Evolutionary conservation across 2,797 vertebrate species (phyloP).

Genomic region (Poecilia picta): DNA sequence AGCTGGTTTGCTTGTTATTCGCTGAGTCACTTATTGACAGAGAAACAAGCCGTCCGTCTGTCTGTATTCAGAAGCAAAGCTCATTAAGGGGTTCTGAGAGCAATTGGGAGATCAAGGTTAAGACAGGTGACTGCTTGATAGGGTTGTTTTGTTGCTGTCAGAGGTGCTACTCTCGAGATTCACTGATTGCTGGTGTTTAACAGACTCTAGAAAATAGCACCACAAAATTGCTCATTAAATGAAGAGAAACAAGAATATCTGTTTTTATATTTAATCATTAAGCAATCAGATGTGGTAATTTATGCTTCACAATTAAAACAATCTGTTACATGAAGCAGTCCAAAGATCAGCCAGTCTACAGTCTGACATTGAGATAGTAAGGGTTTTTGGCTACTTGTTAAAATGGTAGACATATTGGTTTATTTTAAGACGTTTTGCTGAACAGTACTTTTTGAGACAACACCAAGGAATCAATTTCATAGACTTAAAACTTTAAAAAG

Average conservation of each 20-base stretch:
- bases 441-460: not conserved
- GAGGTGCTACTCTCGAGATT: conserved; percentile 20
- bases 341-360: not conserved
- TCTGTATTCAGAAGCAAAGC: conserved; percentile 56
- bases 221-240: not conserved
- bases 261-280: not conserved
- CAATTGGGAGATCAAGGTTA: conserved; percentile 34
- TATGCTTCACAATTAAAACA: not conserved
- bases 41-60: conserved; percentile 35
- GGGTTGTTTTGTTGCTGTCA: conserved; percentile 31
- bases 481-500: not conserved
- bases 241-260: not conserved
- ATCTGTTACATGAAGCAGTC: not conserved
- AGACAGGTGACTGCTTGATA: conserved; percentile 51
- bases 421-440: not conserved
- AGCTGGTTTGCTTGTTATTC: conserved; percentile 33
- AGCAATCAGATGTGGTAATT: not conserved
- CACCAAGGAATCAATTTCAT: not conserved
- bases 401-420: not conserved
- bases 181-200: conserved; percentile 3
- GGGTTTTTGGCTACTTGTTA: not conserved
- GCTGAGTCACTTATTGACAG: conserved; percentile 46
- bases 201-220: not conserved
- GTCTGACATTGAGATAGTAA: not conserved
- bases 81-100: conserved; percentile 59